A percentile compares a stretch with the other conserved stretches of the same genome.
phyloP scores from a whole-genome alignment of 2,888 invertebrate species.

The Parnassius smintheus region DNA sequence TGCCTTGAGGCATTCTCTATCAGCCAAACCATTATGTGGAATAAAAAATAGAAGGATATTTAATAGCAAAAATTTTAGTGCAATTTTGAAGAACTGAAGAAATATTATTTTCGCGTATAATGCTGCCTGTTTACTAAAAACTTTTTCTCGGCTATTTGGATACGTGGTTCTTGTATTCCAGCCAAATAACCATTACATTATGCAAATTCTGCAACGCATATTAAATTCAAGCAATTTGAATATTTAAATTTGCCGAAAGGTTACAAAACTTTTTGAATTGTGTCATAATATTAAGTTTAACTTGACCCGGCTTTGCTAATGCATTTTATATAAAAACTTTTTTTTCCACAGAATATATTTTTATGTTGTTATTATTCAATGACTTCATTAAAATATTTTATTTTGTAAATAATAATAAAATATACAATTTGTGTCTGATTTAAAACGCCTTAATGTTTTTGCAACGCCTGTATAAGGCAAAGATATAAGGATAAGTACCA shows the following conservation, averaged over 20 bases:
- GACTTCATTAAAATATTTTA: no score
- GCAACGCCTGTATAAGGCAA: no score
- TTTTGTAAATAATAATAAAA: no score
- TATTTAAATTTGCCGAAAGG: conserved; percentile 18
- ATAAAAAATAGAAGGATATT: no score
- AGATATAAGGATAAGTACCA: no score
- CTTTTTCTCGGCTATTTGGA: conserved; percentile 13
- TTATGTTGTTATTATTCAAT: no score
- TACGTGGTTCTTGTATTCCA: conserved; percentile 14
- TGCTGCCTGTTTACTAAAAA: no score
- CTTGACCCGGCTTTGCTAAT: not conserved
- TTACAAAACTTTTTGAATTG: conserved; percentile 5
- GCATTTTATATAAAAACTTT: not conserved
- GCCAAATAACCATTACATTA: conserved; percentile 18
- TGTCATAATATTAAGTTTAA: not conserved
- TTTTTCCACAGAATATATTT: not conserved
- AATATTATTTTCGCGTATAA: conserved; percentile 12
- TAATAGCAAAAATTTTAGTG: no score
- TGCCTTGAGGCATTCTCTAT: no score
- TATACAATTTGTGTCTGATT: no score
- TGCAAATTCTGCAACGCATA: conserved; percentile 21
- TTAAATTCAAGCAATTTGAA: conserved; percentile 22
- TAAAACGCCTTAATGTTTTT: no score
- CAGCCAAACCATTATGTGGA: no score
- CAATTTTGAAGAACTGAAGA: not conserved